These are phyloP conservation scores for Stichopus horrens DNA, from an alignment of 53 echinoderm and acorn worm species.

Conservation along the genomic window DNA sequence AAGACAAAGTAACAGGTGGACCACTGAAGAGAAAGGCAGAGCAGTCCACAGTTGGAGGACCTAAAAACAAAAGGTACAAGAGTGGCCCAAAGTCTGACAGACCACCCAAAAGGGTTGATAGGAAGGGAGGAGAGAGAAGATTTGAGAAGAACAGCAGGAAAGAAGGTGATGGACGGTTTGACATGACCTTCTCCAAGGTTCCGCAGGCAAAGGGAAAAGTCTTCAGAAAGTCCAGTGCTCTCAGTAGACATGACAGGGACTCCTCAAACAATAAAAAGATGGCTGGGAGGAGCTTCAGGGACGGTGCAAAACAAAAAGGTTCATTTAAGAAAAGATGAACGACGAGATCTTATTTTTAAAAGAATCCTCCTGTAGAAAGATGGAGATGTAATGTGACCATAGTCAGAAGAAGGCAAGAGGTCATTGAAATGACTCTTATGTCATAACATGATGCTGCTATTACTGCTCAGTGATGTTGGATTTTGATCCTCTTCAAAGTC, in stretches of 20 bases:
- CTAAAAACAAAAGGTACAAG: slow-evolving; percentile 8
- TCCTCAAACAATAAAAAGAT: neutral
- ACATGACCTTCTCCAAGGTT: slow-evolving; percentile 23
- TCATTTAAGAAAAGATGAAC: slow-evolving; percentile 25
- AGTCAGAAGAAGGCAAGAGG: too few relatives aligned
- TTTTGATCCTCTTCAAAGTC: too few relatives aligned
- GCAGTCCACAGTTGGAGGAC: neutral
- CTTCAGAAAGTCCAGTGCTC: slow-evolving; percentile 13
- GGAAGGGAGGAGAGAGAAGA: neutral
- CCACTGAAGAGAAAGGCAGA: slow-evolving; percentile 14
- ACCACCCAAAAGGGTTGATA: neutral
- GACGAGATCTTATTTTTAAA: neutral
- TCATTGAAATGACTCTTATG: too few relatives aligned
- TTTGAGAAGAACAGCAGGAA: neutral
- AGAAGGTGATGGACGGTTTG: neutral
- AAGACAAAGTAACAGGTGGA: neutral
- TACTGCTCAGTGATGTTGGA: too few relatives aligned
- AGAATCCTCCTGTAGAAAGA: too few relatives aligned
- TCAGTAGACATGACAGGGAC: neutral
- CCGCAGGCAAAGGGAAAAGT: slow-evolving; percentile 17
- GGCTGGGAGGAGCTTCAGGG: neutral
- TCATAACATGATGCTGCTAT: too few relatives aligned
- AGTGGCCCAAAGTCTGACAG: too few relatives aligned
- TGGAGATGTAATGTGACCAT: too few relatives aligned
- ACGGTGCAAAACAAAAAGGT: slow-evolving; percentile 20